Conservation (phyloP, 2,113 vertebrate species). For the Dinomys branickii region DNA sequence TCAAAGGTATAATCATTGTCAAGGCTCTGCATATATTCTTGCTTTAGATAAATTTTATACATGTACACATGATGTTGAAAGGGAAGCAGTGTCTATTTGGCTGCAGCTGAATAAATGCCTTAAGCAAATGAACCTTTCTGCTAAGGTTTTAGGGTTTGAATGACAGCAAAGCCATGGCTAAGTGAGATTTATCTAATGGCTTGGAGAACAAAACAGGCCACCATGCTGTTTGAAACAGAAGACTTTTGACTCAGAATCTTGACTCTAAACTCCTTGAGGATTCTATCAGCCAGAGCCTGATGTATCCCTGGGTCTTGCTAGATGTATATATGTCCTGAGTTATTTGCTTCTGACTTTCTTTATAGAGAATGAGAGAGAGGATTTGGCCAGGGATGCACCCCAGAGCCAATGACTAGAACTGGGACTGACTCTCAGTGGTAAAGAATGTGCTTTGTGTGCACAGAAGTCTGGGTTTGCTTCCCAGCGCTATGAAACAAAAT, state of each 20-base stretch:
- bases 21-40: conserved; percentile 15
- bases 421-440: not conserved
- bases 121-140: conserved; percentile 24
- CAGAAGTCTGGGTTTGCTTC: not conserved
- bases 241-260: not conserved
- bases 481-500: not conserved
- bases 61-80: not conserved
- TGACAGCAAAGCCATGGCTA: not conserved
- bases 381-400: not conserved
- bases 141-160: conserved; percentile 46
- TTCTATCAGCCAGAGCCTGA: not conserved
- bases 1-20: conserved; percentile 24
- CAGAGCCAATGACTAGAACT: not conserved
- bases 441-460: not conserved
- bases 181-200: conserved; percentile 1
- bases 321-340: conserved; percentile 30
- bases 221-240: conserved; percentile 3
- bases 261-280: not conserved
- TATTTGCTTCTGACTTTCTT: conserved; percentile 30
- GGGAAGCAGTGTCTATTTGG: not conserved
- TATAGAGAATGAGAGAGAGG: not conserved
- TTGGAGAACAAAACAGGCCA: not conserved
- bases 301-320: not conserved
- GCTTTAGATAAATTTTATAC: conserved; percentile 33
- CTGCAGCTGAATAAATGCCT: conserved; percentile 25